Evolutionary conservation across 2,797 vertebrate genomes (phyloP).

Genomic region (Peromyscus attwateri): DNA sequence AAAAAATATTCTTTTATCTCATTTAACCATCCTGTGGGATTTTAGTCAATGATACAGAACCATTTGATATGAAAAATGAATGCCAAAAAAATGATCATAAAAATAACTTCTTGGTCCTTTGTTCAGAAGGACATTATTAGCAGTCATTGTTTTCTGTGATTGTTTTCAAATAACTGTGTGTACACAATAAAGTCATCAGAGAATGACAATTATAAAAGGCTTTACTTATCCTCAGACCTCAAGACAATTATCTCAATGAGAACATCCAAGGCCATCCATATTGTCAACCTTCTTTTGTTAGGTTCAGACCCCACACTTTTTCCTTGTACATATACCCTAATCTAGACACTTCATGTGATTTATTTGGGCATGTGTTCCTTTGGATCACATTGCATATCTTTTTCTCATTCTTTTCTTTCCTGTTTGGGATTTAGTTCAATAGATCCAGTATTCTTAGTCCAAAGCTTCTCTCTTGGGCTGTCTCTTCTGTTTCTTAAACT

Average conservation of each 20-base stretch:
- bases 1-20: background rate
- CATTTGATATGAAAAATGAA: background rate
- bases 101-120: background rate
- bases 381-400: background rate
- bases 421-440: background rate
- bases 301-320: background rate
- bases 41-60: background rate
- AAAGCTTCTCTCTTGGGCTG: background rate
- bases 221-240: background rate
- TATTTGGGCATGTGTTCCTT: background rate
- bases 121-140: slow-evolving; percentile 10
- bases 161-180: background rate
- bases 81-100: background rate
- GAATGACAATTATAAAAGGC: background rate
- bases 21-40: background rate
- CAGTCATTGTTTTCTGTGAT: background rate
- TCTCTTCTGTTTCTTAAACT: background rate
- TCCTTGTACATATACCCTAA: background rate
- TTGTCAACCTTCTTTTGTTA: background rate
- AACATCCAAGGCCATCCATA: background rate
- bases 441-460: background rate
- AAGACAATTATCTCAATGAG: background rate
- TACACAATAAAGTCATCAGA: background rate
- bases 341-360: background rate
- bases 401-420: background rate